Evolutionary conservation across 2,113 vertebrate genomes (phyloP), one percentile per base, ranked within the genome.

Genomic region (Lipophrys pholis): DNA sequence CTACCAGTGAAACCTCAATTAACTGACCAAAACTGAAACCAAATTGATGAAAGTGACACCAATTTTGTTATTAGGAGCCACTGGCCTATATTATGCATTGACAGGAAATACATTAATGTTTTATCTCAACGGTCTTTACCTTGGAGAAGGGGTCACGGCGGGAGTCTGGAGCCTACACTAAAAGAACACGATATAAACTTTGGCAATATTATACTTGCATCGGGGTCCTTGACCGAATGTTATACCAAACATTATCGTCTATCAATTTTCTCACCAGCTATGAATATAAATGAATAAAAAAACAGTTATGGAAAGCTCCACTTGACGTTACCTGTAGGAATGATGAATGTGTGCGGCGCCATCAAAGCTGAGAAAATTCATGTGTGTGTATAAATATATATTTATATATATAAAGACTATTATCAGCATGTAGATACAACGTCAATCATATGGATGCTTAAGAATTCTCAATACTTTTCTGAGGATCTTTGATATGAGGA

Each of bases 401-500:
- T 43, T 12, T 17, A 45, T 14, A 76, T 50, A 7, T 46, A 50
- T 50, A 66, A 7, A 14, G 11, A 45, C 43, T 17, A 30, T 30
- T 30, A 30, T 30, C 21, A 30, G 21, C 21, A 30, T 30, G 21
- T 30, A 30, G 21, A 30, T 30, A 30, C 21, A 30, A 30, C 21
- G 4, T 4, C 21, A 30, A 9, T 41, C 1, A 8, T 39, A 41
- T 17, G 11, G 6, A 15, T 16, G 41, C 38, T 38, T 39, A 40
- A 16, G 55, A 51, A 6, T 42, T 15, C 14, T 48, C 7, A 45
- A 48, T 52, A 54, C 5, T 36, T 59, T 46, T 67, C 11, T 70
- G 55, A 38, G 14, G 15, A 59, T 67, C 17, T 40, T 55, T 57
- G 38, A 75, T 48, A 39, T 16, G 10, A 76, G 11, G 7, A 15